Percentiles rank a stretch among this genome's conserved stretches.
These are phyloP conservation scores for Atractosteus spatula DNA, from an alignment of 2,113 vertebrate genomes.

Conservation along the genomic window DNA sequence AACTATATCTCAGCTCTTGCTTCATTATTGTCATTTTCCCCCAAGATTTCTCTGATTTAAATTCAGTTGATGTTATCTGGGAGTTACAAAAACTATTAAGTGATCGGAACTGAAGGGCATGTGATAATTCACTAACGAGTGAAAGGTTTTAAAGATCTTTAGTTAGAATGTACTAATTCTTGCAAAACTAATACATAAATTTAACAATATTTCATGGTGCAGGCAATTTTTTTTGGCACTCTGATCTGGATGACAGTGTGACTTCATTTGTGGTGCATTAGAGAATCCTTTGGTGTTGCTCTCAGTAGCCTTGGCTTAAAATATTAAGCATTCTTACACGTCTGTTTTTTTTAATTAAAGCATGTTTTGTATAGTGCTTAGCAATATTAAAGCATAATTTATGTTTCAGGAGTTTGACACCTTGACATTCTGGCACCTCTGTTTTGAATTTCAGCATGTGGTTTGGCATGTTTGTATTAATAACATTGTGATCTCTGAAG, in stretches of 20 bases:
- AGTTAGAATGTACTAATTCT: too few species aligned
- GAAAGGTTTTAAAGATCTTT: too few species aligned
- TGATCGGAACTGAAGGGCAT: too few species aligned
- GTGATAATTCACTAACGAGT: too few species aligned
- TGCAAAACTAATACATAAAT: too few species aligned
- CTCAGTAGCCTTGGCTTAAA: conserved; percentile 48
- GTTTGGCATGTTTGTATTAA: conserved; percentile 78
- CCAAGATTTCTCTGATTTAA: too few species aligned
- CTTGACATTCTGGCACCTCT: conserved; percentile 73
- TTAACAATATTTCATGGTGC: conserved; percentile 9
- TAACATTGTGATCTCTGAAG: conserved; percentile 77
- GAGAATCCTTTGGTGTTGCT: conserved; percentile 30
- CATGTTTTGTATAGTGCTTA: conserved; percentile 60
- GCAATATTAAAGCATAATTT: conserved; percentile 70
- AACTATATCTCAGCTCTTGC: too few species aligned
- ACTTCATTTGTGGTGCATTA: conserved; percentile 31
- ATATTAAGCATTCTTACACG: conserved; percentile 45
- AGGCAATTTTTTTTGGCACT: conserved; percentile 39
- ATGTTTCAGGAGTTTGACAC: conserved; percentile 72
- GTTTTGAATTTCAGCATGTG: conserved; percentile 73
- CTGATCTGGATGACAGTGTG: conserved; percentile 38
- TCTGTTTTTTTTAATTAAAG: conserved; percentile 48
- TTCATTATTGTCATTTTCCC: too few species aligned
- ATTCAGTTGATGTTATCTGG: too few species aligned
- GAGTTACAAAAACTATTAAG: too few species aligned